These are phyloP conservation scores for Danionella cerebrum DNA, from an alignment of 2,113 vertebrate genomes.

Conservation along the genomic window DNA sequence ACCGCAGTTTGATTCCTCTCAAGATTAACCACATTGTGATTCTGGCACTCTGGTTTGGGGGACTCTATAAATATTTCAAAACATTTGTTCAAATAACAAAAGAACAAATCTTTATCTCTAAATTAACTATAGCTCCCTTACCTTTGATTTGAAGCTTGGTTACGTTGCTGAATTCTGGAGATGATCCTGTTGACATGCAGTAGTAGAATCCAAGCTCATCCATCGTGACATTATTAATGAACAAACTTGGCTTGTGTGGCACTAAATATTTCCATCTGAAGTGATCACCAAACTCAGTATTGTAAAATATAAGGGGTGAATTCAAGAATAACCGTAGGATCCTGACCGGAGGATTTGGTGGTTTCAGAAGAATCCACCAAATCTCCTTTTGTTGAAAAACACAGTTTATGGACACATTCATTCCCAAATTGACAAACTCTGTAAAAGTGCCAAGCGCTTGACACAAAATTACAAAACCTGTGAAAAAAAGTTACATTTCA, in stretches of 20 bases:
- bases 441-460: neutral
- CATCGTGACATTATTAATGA: neutral
- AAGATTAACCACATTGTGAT: neutral
- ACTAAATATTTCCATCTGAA: neutral
- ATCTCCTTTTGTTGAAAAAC: neutral
- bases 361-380: neutral
- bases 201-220: constrained; percentile 16
- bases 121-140: neutral
- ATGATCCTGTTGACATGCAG: neutral
- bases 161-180: neutral
- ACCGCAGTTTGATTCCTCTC: no score
- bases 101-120: neutral
- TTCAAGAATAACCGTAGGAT: neutral
- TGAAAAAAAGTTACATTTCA: neutral
- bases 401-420: neutral
- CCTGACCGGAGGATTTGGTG: neutral
- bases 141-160: neutral
- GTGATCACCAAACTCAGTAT: no score
- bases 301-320: neutral
- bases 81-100: neutral
- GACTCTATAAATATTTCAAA: no score
- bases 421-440: neutral
- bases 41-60: neutral
- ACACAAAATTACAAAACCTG: neutral
- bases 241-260: neutral